A percentile compares a stretch with the other conserved stretches of the same genome.
Conservation (phyloP, 1,140 invertebrate genomes). For the Stenopsyche tienmushanensis region DNA sequence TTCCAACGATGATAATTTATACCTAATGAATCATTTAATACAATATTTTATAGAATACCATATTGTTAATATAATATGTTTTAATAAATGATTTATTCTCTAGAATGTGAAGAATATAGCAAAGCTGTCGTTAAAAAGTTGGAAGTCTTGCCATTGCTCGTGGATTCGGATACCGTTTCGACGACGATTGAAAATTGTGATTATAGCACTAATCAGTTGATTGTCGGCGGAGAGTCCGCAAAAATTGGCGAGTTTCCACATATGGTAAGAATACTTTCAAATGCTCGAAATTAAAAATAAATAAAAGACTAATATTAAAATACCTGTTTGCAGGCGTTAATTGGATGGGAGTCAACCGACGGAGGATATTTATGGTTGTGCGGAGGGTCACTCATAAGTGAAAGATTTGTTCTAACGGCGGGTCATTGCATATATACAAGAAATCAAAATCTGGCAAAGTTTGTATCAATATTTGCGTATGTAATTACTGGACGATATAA, state of each 20-base stretch:
- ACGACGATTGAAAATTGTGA: not conserved
- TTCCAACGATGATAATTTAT: not conserved
- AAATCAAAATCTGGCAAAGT: not conserved
- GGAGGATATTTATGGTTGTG: constrained; percentile 1
- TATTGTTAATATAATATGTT: not conserved
- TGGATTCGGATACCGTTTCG: constrained; percentile 3
- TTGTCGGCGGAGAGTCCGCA: constrained; percentile 12
- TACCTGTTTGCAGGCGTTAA: not conserved
- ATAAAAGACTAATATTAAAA: no score
- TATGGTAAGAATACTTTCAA: constrained; percentile 13
- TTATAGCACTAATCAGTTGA: not conserved
- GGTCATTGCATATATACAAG: constrained; percentile 14
- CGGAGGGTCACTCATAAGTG: constrained; percentile 21
- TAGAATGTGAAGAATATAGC: constrained; percentile 23
- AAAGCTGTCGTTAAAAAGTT: not conserved
- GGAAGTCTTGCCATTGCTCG: not conserved
- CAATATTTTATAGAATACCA: not conserved
- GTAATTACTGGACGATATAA: no score
- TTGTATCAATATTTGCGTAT: no score
- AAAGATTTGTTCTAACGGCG: constrained; percentile 16
- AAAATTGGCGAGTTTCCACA: constrained; percentile 13
- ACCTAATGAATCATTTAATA: not conserved
- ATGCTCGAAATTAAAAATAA: no score
- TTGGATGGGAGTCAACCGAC: constrained; percentile 4
- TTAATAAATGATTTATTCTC: constrained; percentile 1